These are phyloP conservation scores for Hippocampus comes DNA, from an alignment of 2,113 vertebrate genomes.

Conservation along the genomic window DNA sequence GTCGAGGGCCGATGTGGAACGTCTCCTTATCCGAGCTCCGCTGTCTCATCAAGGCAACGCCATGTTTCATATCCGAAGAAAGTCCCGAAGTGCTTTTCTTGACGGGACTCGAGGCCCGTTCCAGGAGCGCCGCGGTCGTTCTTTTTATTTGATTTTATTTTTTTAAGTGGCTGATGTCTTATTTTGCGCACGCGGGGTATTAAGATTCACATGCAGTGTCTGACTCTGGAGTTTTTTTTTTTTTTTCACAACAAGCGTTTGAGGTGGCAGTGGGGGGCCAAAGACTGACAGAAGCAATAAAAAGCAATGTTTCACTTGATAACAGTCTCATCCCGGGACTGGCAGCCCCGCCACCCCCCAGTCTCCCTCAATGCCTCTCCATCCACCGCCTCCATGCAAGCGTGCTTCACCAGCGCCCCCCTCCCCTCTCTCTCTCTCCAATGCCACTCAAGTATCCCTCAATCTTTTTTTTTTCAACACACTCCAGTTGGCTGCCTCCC, in stretches of 20 bases:
- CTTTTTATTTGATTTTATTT: not conserved
- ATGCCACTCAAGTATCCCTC: not conserved
- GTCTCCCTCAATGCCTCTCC: conserved; percentile 20
- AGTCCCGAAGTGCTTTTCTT: not conserved
- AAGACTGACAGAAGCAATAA: conserved; percentile 63
- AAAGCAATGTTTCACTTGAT: conserved; percentile 52
- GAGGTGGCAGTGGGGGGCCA: conserved; percentile 38
- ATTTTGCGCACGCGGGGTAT: conserved; percentile 14
- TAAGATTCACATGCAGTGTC: conserved; percentile 25
- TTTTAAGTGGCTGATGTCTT: not conserved
- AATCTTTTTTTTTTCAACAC: not conserved
- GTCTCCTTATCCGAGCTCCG: not conserved
- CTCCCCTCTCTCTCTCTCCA: not conserved
- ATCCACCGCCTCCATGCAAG: conserved; percentile 13
- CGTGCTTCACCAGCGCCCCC: not conserved
- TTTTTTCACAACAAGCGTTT: conserved; percentile 38
- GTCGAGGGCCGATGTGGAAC: conserved; percentile 10
- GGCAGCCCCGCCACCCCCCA: not conserved
- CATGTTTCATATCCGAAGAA: not conserved
- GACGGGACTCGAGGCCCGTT: not conserved
- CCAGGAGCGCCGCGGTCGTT: not conserved
- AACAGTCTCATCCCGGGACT: conserved; percentile 32
- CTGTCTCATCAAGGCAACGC: not conserved
- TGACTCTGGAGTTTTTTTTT: conserved; percentile 21
- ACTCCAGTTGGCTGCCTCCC: not conserved